These are phyloP conservation scores for Palythoa grandiflora DNA, from an alignment of 92 coral and sea anemone genomes.

Conservation along the genomic window DNA sequence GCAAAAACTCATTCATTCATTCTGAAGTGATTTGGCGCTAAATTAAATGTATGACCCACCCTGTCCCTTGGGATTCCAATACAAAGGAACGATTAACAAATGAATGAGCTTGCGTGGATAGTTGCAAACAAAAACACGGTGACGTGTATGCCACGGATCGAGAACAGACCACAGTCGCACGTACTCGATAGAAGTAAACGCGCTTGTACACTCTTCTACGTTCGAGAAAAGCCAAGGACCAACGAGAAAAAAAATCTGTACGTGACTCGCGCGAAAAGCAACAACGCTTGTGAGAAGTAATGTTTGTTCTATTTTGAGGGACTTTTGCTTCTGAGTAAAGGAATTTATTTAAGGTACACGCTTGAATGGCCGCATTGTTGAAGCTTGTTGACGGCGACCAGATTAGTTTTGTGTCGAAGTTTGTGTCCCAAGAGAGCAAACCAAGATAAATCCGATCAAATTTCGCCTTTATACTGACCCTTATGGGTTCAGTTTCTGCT, in stretches of 20 bases:
- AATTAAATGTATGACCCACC: constrained; percentile 86
- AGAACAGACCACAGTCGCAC: constrained; percentile 28
- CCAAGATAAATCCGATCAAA: constrained; percentile 46
- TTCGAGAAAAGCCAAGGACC: not conserved
- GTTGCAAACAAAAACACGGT: constrained; percentile 67
- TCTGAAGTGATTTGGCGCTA: constrained; percentile 82
- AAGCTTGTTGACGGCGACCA: constrained; percentile 45
- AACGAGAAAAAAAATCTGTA: not conserved
- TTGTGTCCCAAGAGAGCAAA: constrained; percentile 53
- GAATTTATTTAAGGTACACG: constrained; percentile 44
- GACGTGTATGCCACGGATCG: constrained; percentile 45
- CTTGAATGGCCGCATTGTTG: constrained; percentile 62
- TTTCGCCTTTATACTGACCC: constrained; percentile 11
- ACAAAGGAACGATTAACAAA: constrained; percentile 84
- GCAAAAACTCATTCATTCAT: constrained; percentile 69
- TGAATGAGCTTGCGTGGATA: constrained; percentile 64
- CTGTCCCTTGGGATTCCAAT: constrained; percentile 86
- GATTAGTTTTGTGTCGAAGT: constrained; percentile 56
- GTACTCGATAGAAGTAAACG: not conserved
- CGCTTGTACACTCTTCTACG: constrained; percentile 60
- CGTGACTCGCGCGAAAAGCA: constrained; percentile 5
- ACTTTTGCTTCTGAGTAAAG: constrained; percentile 21
- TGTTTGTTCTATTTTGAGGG: not conserved
- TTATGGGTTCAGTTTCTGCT: not conserved
- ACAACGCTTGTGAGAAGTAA: not conserved